Percentiles rank a stretch among this genome's conserved stretches.
phyloP scores from a whole-genome alignment of 2,113 vertebrate genomes.

The Clarias batrachus region DNA sequence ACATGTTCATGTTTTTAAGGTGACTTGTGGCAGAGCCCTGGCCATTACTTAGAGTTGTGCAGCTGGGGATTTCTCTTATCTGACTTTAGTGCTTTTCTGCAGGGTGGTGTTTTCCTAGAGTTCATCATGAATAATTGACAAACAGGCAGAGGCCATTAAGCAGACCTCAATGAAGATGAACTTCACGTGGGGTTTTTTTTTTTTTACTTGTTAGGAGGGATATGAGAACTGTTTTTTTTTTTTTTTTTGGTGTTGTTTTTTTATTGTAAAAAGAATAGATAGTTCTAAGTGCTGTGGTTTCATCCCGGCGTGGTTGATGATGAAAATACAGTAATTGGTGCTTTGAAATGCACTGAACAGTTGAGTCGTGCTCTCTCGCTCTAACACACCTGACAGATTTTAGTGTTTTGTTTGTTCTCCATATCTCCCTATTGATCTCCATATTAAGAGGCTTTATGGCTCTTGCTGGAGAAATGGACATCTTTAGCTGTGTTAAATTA shows the following conservation, averaged over 20 bases:
- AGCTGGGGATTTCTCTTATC: slow-evolving; percentile 55
- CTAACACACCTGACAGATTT: not conserved
- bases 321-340: not conserved
- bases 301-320: not conserved
- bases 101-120: too few species aligned
- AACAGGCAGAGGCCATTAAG: slow-evolving; percentile 66
- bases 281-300: not conserved
- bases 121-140: slow-evolving; percentile 72
- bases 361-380: not conserved
- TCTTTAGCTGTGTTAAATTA: slow-evolving; percentile 31
- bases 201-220: not conserved
- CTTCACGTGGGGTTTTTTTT: slow-evolving; percentile 52
- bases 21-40: slow-evolving; percentile 42
- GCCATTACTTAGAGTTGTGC: slow-evolving; percentile 61
- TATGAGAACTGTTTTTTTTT: not conserved
- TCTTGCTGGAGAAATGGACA: slow-evolving; percentile 8
- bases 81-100: too few species aligned
- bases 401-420: not conserved
- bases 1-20: slow-evolving; percentile 63
- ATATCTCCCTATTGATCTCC: not conserved
- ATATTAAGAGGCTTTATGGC: slow-evolving; percentile 13
- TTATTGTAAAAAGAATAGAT: too few species aligned
- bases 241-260: too few species aligned
- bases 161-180: slow-evolving; percentile 56
- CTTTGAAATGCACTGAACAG: not conserved